A percentile compares a stretch with the other conserved stretches of the same genome.
Evolutionary conservation across 2,797 vertebrate species (phyloP).

Genomic region (Parambassis ranga): DNA sequence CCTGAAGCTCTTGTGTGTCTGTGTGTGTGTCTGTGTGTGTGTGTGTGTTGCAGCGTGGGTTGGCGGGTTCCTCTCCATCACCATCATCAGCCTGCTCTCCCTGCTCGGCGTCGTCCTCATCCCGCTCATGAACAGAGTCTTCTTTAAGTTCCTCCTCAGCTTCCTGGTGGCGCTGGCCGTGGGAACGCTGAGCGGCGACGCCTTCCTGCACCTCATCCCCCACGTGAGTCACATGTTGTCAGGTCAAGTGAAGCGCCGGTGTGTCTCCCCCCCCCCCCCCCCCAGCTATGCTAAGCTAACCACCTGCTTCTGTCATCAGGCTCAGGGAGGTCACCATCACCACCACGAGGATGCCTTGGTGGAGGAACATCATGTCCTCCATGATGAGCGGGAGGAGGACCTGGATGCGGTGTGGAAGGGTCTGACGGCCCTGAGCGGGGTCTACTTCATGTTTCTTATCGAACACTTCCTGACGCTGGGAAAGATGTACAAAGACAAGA

Average conservation of each 20-base stretch:
- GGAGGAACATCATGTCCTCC: constrained; percentile 72
- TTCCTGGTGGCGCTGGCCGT: constrained; percentile 97
- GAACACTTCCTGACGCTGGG: constrained; percentile 96
- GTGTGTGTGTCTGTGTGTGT: not conserved
- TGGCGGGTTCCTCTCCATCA: constrained; percentile 93
- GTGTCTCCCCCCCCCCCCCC: no score
- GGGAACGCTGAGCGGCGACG: constrained; percentile 95
- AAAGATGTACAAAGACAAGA: constrained; percentile 98
- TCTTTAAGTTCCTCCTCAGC: constrained; percentile 97
- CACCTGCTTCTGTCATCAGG: constrained; percentile 61
- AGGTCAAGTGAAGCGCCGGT: no score
- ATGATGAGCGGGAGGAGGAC: constrained; percentile 72
- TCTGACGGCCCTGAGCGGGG: constrained; percentile 89
- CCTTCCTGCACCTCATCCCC: constrained; percentile 95
- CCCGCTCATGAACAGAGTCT: constrained; percentile 92
- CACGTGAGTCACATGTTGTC: constrained; percentile 92
- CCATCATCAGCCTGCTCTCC: constrained; percentile 93
- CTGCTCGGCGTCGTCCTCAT: constrained; percentile 91
- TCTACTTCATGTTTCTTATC: constrained; percentile 98
- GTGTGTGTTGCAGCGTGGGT: constrained; percentile 86
- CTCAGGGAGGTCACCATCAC: constrained; percentile 72
- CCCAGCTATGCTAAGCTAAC: not conserved
- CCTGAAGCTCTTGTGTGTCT: no score
- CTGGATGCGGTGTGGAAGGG: constrained; percentile 94
- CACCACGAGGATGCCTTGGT: constrained; percentile 29